phyloP scores from a whole-genome alignment of 1,140 invertebrate species.

The Lutraria rhynchaena region DNA sequence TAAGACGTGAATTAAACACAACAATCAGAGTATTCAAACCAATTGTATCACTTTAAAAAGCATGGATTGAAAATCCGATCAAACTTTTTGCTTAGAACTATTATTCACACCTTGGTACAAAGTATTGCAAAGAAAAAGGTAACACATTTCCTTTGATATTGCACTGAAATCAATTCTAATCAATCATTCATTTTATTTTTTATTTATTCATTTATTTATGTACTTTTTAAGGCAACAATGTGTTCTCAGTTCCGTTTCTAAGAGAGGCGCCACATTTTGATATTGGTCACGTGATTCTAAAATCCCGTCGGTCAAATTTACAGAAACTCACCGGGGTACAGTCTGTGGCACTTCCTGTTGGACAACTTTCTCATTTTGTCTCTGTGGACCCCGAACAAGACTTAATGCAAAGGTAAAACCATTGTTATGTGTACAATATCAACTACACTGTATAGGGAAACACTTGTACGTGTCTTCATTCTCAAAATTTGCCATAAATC shows the following conservation, averaged over 20 bases:
- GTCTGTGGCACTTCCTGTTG: constrained; percentile 29
- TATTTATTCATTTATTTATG: too few relatives aligned
- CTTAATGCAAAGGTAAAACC: constrained; percentile 19
- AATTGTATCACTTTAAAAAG: too few relatives aligned
- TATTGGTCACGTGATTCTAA: constrained; percentile 42
- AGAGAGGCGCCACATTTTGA: constrained; percentile 37
- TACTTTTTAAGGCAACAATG: constrained; percentile 26
- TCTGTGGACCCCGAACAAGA: background rate
- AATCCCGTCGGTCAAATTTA: background rate
- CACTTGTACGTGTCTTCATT: background rate
- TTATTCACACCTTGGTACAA: too few relatives aligned
- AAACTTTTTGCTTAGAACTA: too few relatives aligned
- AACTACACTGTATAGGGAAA: too few relatives aligned
- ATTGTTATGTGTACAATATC: background rate
- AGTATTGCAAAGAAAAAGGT: too few relatives aligned
- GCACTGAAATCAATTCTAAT: too few relatives aligned
- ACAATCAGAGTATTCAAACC: too few relatives aligned
- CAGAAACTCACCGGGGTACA: constrained; percentile 34
- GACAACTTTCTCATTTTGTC: constrained; percentile 35
- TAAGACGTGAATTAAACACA: too few relatives aligned
- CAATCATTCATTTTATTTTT: too few relatives aligned
- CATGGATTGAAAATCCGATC: too few relatives aligned
- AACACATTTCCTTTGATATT: too few relatives aligned
- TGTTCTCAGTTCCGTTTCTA: constrained; percentile 44
- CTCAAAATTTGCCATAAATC: background rate